Evolutionary conservation across 2,888 invertebrate genomes (phyloP).

Genomic region (Leptarthrus brevirostris): DNA sequence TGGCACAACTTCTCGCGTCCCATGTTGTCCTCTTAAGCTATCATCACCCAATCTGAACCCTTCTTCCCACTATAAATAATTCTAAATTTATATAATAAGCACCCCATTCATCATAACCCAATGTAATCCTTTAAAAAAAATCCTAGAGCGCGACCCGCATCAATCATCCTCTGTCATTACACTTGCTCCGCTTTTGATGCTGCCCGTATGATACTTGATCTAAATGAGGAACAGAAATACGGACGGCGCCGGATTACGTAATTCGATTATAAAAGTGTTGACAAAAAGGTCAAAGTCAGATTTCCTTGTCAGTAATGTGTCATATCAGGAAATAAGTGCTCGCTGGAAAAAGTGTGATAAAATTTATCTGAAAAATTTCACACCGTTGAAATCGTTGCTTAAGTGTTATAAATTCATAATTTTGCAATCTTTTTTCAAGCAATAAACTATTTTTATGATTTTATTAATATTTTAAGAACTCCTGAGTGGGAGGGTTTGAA

Average conservation of each 20-base stretch:
- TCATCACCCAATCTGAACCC: too few species aligned
- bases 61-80: not conserved
- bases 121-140: constrained; percentile 26
- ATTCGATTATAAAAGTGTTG: not conserved
- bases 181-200: not conserved
- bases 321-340: not conserved
- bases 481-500: too few species aligned
- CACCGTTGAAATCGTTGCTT: too few species aligned
- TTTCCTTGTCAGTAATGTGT: not conserved
- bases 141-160: constrained; percentile 23
- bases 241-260: not conserved
- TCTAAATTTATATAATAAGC: not conserved
- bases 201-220: constrained; percentile 15
- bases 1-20: too few species aligned
- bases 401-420: too few species aligned
- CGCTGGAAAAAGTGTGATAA: constrained; percentile 15
- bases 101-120: too few species aligned
- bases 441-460: too few species aligned
- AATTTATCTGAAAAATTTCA: not conserved
- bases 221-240: not conserved
- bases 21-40: not conserved
- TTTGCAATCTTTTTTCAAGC: too few species aligned
- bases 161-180: constrained; percentile 22
- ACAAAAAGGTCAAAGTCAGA: constrained; percentile 9
- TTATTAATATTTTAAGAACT: too few species aligned